phyloP scores from a whole-genome alignment of 37 sponge, comb jelly and placozoan genomes.

The Spongilla lacustris region DNA sequence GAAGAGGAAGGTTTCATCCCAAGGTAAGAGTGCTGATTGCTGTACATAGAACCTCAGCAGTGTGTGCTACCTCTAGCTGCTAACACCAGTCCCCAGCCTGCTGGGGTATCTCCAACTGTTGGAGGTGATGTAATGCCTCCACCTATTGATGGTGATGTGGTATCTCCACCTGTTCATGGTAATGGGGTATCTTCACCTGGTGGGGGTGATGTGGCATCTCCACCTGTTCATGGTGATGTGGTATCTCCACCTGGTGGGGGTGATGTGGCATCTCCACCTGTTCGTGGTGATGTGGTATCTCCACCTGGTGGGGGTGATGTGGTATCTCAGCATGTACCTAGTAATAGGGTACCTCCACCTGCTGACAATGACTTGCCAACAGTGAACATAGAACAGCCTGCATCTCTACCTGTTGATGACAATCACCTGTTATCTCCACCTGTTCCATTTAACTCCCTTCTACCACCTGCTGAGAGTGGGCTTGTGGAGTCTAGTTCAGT shows the following conservation, averaged over 20 bases:
- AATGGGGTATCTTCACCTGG: too few relatives aligned
- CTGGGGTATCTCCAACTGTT: too few relatives aligned
- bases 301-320: too few relatives aligned
- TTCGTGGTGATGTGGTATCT: too few relatives aligned
- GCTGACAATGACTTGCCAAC: background rate
- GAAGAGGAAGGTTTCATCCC: background rate
- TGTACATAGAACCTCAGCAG: background rate
- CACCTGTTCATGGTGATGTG: too few relatives aligned
- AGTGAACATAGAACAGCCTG: background rate
- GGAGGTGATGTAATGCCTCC: background rate
- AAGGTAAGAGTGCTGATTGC: background rate
- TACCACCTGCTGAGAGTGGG: background rate
- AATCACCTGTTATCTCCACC: background rate
- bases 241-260: too few relatives aligned
- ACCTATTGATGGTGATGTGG: background rate
- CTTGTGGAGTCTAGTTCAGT: background rate
- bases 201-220: too few relatives aligned
- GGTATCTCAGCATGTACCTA: too few relatives aligned
- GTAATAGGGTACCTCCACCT: background rate
- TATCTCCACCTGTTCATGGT: too few relatives aligned
- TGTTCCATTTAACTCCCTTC: background rate
- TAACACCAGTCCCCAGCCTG: too few relatives aligned
- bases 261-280: too few relatives aligned
- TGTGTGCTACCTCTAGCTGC: background rate
- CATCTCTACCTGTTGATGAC: background rate